These are phyloP conservation scores for Heliconius hortense DNA, from an alignment of 2,888 invertebrate species.

Conservation along the genomic window DNA sequence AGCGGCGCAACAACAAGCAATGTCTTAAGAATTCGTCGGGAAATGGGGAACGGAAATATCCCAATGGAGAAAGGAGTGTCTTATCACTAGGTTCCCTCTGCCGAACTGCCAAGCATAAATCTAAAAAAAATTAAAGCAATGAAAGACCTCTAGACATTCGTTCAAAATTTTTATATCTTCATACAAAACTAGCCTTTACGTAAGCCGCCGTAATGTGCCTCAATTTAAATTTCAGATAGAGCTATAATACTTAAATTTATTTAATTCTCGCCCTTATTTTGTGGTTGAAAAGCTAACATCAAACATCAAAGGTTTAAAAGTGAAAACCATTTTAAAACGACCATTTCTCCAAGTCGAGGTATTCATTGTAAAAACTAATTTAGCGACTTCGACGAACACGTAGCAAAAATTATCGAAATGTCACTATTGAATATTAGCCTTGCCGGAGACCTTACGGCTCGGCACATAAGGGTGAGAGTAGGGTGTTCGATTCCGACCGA, in stretches of 20 bases:
- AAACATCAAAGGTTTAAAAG: constrained; percentile 20
- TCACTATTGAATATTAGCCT: constrained; percentile 8
- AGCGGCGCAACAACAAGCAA: too few species aligned
- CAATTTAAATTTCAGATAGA: not conserved
- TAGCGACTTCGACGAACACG: constrained; percentile 38
- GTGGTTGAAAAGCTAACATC: constrained; percentile 1
- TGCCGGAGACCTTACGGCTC: constrained; percentile 29
- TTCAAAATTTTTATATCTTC: not conserved
- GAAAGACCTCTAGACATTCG: not conserved
- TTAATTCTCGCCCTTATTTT: constrained; percentile 6
- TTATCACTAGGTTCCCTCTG: not conserved
- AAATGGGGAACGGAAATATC: too few species aligned
- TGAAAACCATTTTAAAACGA: constrained; percentile 27
- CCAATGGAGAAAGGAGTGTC: too few species aligned
- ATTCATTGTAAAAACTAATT: constrained; percentile 47
- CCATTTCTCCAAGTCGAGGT: constrained; percentile 39
- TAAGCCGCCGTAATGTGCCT: not conserved
- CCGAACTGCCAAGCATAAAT: not conserved
- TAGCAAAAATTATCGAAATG: constrained; percentile 31
- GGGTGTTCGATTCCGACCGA: constrained; percentile 18
- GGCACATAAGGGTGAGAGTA: constrained; percentile 37
- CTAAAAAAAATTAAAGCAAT: not conserved
- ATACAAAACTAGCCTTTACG: not conserved
- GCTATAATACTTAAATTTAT: constrained; percentile 10
- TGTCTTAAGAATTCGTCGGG: too few species aligned